Base-by-base conservation (phyloP, 2,797 vertebrate genomes). In the Lagodon rhomboides region DNA sequence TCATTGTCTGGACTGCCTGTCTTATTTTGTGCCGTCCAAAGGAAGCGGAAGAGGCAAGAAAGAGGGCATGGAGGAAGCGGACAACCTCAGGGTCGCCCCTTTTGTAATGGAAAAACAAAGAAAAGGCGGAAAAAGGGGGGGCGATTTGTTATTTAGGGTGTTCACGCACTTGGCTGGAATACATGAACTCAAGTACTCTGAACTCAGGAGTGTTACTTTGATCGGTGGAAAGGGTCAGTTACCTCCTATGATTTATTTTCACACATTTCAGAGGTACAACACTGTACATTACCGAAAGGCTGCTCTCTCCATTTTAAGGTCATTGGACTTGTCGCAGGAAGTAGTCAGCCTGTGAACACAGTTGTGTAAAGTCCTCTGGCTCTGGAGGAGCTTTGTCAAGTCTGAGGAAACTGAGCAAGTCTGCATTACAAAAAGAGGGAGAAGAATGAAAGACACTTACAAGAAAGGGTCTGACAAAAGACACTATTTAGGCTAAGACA, bases 11-110 rank as follows among this genome's bases (percentile, higher is more conserved):
- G 67, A 22, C 68, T 65, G 75, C 60, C 30, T 75, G 59, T 82
- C 50, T 67, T 63, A 44, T 71, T 83, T 74, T 75, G 82, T 72
- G 60, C 54, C 17, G 76, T 81, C 47, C 56, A 50, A 63, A 85
- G 86, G 89, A 92, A 90, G 72, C 58, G 87, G 91, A 79, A 80
- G 68, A 46, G 20, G 65, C 59, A 80, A 75, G 76, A 89, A 79
- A 70, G 73, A 88, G 68, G 61, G 34, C 65, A 80, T 6, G 64
- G 71, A 89, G 90, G 89, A 91, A 87, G 84, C 74, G 73, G 51
- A 67, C 54, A 58, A 62, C 34, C 46, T 71, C 67, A 38, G 53
- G 51, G 77, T 79, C 44, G 18, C 71, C 79, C 63, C 64, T 27
- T 66, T 71, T 79, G 15, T 58, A 30, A 61, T 72, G 60, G 76